Base-by-base conservation (phyloP, 2,797 vertebrate species). In the Pitangus sulphuratus region DNA sequence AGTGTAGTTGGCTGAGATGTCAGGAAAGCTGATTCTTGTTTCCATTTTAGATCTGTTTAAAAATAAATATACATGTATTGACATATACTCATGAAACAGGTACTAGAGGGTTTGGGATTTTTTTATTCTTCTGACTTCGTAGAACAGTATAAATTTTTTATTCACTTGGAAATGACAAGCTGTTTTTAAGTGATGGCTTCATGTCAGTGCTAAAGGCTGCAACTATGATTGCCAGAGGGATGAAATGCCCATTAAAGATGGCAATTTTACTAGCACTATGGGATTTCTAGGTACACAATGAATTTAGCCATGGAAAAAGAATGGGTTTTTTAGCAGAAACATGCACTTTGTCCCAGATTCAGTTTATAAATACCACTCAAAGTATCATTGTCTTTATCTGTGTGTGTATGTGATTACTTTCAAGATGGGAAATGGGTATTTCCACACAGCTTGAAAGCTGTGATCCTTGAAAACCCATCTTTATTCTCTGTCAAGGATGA, bases 401-500 rank as follows among this genome's bases (percentile, higher is more conserved):
- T 76, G 40, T 65, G 33, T 75, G n/a, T 77, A 58, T 75, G 37
- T 90, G 87, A 91, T 93, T 90, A 72, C 58, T 91, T 79, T 78
- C 47, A 86, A 84, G 83, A 86, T 2, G 9, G 70, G 76, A 93
- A 93, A 93, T 71, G 78, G 75, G 37, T 69, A 84, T 95, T 97
- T 93, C 84, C 58, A 88, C 83, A 57, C 48, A 96, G 60, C 65
- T 89, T 91, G 83, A 90, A 89, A 94, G 76, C 62, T 89, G 79
- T 88, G 87, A 82, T 92, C 79, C 76, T 65, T 91, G 80, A 91
- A 95, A 92, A 86, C 33, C 57, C 40, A 39, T 86, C 79, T 89
- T 94, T 93, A 87, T 89, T 95, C 72, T 89, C 64, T 84, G 84
- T 83, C 80, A 96, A 68, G 80, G 53, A 93, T 94, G 84, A 57